Evolutionary conservation across 1,140 invertebrate species (phyloP).

Genomic region (Bombus huntii): DNA sequence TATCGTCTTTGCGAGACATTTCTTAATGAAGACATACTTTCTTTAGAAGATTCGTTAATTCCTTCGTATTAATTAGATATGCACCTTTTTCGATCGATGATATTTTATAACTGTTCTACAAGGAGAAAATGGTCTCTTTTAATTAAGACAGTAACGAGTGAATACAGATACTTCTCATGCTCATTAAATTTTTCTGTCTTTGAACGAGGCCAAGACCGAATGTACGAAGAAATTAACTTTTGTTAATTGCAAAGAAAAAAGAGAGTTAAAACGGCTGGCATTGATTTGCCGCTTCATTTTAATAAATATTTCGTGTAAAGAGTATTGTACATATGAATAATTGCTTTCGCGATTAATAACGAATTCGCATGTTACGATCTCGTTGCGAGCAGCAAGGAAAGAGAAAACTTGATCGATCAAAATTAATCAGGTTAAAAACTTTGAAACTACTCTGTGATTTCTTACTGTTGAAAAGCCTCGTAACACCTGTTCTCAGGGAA

Average conservation of each 20-base stretch:
- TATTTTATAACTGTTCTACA: background rate
- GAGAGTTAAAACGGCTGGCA: too few species aligned
- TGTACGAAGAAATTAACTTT: too few species aligned
- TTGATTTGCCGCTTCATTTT: too few species aligned
- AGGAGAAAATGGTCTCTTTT: background rate
- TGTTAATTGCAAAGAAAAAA: too few species aligned
- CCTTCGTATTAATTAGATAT: background rate
- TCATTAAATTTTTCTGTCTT: background rate
- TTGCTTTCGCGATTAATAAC: background rate
- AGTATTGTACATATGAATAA: background rate
- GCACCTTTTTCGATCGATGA: background rate
- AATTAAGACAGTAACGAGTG: background rate
- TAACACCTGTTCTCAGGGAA: background rate
- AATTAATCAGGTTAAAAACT: constrained; percentile 21
- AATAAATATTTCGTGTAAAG: too few species aligned
- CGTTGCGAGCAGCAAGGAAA: background rate
- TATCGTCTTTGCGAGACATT: background rate
- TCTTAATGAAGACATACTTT: background rate
- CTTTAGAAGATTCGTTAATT: background rate
- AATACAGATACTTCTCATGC: background rate
- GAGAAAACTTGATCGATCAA: constrained; percentile 16
- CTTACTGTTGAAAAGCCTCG: background rate
- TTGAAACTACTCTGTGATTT: background rate
- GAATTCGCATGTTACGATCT: background rate
- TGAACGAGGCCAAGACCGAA: too few species aligned